Percentiles rank a stretch among this genome's conserved stretches.
phyloP scores from a whole-genome alignment of 2,888 invertebrate genomes.

The Leucophora obtusa region DNA sequence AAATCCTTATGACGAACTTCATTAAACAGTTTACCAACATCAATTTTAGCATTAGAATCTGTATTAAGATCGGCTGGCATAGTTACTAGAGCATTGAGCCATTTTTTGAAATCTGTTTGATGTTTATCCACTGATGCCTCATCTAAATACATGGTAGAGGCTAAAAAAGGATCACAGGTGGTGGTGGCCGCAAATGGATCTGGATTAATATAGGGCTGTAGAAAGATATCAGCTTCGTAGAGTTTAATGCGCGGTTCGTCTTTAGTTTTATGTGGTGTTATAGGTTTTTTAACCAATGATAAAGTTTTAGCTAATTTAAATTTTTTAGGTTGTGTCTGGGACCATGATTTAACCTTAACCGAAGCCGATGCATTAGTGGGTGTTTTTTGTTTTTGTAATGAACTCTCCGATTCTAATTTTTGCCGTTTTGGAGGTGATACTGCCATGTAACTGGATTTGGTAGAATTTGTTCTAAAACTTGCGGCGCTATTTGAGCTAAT shows the following conservation, averaged over 20 bases:
- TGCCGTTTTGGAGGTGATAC: conserved; percentile 77
- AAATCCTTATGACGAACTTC: conserved; percentile 85
- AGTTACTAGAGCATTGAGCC: conserved; percentile 88
- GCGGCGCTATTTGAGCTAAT: conserved; percentile 41
- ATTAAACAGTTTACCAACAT: conserved; percentile 87
- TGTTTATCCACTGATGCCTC: conserved; percentile 84
- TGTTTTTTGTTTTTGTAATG: conserved; percentile 27
- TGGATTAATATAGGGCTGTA: conserved; percentile 78
- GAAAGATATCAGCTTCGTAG: conserved; percentile 76
- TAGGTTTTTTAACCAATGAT: conserved; percentile 71
- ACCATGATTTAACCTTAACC: conserved; percentile 68
- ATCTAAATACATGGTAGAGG: conserved; percentile 84
- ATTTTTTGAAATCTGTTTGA: conserved; percentile 86
- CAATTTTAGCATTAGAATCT: conserved; percentile 82
- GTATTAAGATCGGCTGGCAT: conserved; percentile 86
- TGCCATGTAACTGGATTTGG: conserved; percentile 41
- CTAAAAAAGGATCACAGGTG: conserved; percentile 84
- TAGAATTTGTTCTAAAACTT: conserved; percentile 43
- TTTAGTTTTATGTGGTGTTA: conserved; percentile 70
- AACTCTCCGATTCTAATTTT: conserved; percentile 68
- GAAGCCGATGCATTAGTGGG: conserved; percentile 55
- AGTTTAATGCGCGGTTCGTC: conserved; percentile 70
- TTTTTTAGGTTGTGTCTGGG: conserved; percentile 71
- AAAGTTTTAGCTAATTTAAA: conserved; percentile 70
- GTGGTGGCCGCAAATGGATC: conserved; percentile 80